phyloP scores from a whole-genome alignment of 2,797 vertebrate species.

The Chloroceryle amazona region DNA sequence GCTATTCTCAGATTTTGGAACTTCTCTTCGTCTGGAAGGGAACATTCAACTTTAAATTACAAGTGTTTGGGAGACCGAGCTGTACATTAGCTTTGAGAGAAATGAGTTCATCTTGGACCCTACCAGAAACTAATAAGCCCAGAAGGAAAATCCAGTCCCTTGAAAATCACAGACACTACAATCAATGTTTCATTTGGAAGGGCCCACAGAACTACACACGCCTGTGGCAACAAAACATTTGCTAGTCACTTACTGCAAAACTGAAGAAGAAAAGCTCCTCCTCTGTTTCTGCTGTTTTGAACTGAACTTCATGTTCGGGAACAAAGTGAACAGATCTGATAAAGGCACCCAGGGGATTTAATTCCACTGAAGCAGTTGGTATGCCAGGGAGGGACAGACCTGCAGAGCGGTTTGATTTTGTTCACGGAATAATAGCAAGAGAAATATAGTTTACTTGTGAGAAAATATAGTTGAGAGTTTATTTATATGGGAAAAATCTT shows the following conservation, averaged over 20 bases:
- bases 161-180: neutral
- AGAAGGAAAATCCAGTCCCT: neutral
- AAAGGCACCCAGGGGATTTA: neutral
- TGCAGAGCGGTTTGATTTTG: neutral
- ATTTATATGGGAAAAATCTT: neutral
- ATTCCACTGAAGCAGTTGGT: neutral
- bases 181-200: neutral
- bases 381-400: neutral
- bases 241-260: neutral
- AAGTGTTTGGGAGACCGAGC: neutral
- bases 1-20: neutral
- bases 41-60: neutral
- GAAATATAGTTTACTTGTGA: neutral
- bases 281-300: neutral
- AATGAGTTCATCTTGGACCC: neutral
- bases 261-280: neutral
- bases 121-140: neutral
- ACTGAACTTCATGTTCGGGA: conserved; percentile 10
- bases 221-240: neutral
- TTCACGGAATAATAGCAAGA: neutral
- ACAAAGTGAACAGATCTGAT: conserved; percentile 25
- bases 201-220: neutral
- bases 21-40: neutral
- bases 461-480: neutral
- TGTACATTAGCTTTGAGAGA: neutral